phyloP scores from a whole-genome alignment of 2,797 vertebrate genomes.

The Crax fasciolata region DNA sequence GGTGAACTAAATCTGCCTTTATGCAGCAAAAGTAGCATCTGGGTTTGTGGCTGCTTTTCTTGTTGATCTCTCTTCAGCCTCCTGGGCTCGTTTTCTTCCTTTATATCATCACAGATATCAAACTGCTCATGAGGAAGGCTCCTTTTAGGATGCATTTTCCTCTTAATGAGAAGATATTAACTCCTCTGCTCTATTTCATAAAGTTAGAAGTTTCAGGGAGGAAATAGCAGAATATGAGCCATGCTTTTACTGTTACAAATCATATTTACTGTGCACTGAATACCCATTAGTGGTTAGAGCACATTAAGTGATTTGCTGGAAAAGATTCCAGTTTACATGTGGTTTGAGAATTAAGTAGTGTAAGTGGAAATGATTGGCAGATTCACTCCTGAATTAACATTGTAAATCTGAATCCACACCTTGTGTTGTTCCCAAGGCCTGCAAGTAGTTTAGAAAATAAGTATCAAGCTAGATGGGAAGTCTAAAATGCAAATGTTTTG shows the following conservation, averaged over 20 bases:
- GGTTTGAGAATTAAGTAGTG: background rate
- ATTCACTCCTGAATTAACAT: background rate
- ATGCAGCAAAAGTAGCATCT: slow-evolving; percentile 52
- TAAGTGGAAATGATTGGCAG: background rate
- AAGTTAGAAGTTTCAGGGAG: background rate
- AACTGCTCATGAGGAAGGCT: background rate
- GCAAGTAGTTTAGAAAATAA: background rate
- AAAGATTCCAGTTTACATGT: background rate
- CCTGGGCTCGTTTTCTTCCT: background rate
- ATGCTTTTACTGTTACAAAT: background rate
- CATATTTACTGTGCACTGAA: background rate
- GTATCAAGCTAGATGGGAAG: background rate
- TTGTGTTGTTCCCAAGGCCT: background rate
- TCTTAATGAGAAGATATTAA: background rate
- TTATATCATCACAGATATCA: background rate
- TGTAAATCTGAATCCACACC: background rate
- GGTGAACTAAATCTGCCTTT: slow-evolving; percentile 34
- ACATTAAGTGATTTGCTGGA: background rate
- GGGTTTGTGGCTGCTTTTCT: slow-evolving; percentile 39
- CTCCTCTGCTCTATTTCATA: background rate
- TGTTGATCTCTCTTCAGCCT: slow-evolving; percentile 34
- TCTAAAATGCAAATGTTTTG: background rate
- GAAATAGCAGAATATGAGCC: background rate
- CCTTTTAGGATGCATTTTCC: background rate
- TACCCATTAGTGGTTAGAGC: background rate